Conservation (phyloP, 2,888 invertebrate species). For the Drosophila kanekoi region DNA sequence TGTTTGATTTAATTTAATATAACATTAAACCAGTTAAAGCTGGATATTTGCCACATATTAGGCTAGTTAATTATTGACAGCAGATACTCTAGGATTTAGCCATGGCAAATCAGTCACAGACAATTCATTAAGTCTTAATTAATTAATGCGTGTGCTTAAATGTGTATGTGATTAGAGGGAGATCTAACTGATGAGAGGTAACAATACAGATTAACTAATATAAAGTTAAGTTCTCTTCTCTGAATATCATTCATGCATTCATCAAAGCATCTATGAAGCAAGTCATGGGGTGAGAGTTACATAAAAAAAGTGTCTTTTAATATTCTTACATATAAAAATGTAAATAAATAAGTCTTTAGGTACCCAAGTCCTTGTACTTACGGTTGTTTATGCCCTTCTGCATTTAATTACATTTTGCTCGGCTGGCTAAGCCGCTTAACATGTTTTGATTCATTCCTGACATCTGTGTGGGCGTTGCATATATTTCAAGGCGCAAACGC, state of each 20-base stretch:
- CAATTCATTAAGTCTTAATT: constrained; percentile 45
- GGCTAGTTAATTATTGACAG: constrained; percentile 4
- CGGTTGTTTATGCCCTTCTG: constrained; percentile 24
- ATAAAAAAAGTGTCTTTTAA: not conserved
- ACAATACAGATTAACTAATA: not conserved
- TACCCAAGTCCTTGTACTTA: not conserved
- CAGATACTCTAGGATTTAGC: not conserved
- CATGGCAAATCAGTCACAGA: constrained; percentile 7
- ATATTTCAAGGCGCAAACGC: not conserved
- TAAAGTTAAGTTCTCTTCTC: not conserved
- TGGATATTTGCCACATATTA: not conserved
- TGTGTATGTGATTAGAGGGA: not conserved
- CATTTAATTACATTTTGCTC: constrained; percentile 53
- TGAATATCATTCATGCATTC: constrained; percentile 1
- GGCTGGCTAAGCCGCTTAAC: constrained; percentile 42
- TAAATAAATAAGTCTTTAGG: not conserved
- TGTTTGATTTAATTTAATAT: not conserved
- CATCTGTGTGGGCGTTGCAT: constrained; percentile 48
- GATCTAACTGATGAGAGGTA: not conserved
- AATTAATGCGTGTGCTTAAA: constrained; percentile 11
- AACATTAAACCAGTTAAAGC: not conserved
- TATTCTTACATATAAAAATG: not conserved
- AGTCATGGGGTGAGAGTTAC: not conserved
- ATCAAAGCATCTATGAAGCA: constrained; percentile 1
- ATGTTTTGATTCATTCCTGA: constrained; percentile 45